phyloP scores from a whole-genome alignment of 2,113 vertebrate genomes.

The Morone chrysops region DNA sequence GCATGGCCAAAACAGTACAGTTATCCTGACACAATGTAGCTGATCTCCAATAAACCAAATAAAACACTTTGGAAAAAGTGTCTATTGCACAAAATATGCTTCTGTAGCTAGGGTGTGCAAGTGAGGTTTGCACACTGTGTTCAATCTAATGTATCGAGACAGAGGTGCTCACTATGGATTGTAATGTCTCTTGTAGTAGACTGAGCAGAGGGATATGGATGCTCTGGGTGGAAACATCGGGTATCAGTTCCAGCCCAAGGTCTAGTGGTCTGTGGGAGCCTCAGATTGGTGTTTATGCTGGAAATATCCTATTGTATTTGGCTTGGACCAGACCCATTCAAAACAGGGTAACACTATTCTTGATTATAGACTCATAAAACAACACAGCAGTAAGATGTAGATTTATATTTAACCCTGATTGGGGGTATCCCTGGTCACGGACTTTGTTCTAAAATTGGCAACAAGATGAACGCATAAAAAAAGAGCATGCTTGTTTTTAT shows the following conservation, averaged over 20 bases:
- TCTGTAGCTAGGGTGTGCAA: background rate
- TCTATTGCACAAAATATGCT: background rate
- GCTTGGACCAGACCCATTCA: slow-evolving; percentile 68
- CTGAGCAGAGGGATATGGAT: slow-evolving; percentile 12
- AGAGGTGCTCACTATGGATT: background rate
- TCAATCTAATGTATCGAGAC: background rate
- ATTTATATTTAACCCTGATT: slow-evolving; percentile 52
- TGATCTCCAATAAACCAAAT: slow-evolving; percentile 10
- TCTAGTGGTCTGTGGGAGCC: slow-evolving; percentile 59
- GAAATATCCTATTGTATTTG: slow-evolving; percentile 65
- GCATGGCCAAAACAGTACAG: slow-evolving; percentile 19
- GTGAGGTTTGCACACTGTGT: background rate
- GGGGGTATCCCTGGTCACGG: slow-evolving; percentile 56
- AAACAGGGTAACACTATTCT: slow-evolving; percentile 71
- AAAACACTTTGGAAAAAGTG: background rate
- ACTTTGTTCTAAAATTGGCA: slow-evolving; percentile 61
- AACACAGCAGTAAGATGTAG: slow-evolving; percentile 49
- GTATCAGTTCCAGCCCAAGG: slow-evolving; percentile 45
- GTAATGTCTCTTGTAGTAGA: background rate
- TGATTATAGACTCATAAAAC: slow-evolving; percentile 67
- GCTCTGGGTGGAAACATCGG: slow-evolving; percentile 50
- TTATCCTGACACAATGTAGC: background rate
- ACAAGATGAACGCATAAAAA: slow-evolving; percentile 26
- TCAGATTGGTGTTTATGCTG: slow-evolving; percentile 74
- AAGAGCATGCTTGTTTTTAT: background rate